These are phyloP conservation scores for Austrolebias charrua DNA, from an alignment of 2,797 vertebrate genomes.

Conservation along the genomic window DNA sequence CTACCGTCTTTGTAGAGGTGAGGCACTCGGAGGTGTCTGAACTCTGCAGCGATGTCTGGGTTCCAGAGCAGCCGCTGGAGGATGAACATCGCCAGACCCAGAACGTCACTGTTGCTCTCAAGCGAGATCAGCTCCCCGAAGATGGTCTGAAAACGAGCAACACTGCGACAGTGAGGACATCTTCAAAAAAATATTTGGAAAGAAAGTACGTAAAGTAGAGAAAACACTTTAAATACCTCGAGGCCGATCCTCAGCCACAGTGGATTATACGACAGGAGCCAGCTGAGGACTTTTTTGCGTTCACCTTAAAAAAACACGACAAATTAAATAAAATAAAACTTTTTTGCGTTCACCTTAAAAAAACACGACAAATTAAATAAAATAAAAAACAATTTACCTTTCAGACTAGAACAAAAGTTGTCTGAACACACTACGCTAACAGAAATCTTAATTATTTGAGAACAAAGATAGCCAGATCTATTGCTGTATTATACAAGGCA, in stretches of 20 bases:
- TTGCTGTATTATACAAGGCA: too few relatives aligned
- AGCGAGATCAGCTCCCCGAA: conserved; percentile 91
- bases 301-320: conserved; percentile 74
- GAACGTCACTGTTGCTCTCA: conserved; percentile 89
- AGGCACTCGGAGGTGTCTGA: conserved; percentile 87
- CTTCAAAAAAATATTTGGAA: not conserved
- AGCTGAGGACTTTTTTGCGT: conserved; percentile 90
- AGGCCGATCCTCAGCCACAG: conserved; percentile 94
- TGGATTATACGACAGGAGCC: conserved; percentile 94
- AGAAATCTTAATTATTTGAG: too few relatives aligned
- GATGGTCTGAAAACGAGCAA: conserved; percentile 79
- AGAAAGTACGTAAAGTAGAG: not conserved
- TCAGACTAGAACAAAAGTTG: too few relatives aligned
- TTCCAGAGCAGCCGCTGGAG: conserved; percentile 94
- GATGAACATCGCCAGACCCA: conserved; percentile 90
- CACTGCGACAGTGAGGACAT: rapidly evolving
- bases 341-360: conserved; percentile 87
- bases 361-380: not conserved
- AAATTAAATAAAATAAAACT: conserved; percentile 63
- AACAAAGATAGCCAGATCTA: too few relatives aligned
- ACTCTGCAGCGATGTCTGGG: conserved; percentile 90
- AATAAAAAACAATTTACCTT: not conserved
- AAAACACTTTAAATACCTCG: conserved; percentile 79
- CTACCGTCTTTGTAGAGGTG: conserved; percentile 93
- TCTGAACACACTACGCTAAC: too few relatives aligned